Conservation (phyloP, 23 tunicate species). For the Clavelina lepadiformis region DNA sequence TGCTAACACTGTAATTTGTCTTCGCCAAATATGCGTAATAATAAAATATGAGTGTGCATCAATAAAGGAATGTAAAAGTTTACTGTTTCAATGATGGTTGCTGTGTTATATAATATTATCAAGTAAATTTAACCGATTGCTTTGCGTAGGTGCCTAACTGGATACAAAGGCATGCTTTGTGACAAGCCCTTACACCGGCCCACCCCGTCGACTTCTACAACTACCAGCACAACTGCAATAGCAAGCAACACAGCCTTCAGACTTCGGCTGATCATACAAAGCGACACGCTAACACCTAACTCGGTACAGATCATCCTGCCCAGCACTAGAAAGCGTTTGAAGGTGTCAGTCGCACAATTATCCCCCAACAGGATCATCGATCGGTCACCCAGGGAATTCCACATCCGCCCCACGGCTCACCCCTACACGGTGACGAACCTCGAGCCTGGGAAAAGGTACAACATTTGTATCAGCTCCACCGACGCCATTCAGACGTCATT, state of each 20-base stretch:
- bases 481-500: constrained; percentile 1
- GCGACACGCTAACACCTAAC: constrained; percentile 24
- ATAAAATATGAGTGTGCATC: no score
- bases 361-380: neutral
- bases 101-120: no score
- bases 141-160: constrained; percentile 47
- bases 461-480: constrained; percentile 49
- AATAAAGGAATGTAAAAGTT: no score
- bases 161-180: constrained; percentile 51
- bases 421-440: constrained; percentile 35
- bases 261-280: constrained; percentile 22
- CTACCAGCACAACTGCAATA: neutral
- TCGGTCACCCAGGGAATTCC: constrained; percentile 3
- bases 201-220: neutral
- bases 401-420: constrained; percentile 22
- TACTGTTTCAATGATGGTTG: no score
- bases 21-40: no score
- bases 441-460: constrained; percentile 52
- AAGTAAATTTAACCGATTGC: no score
- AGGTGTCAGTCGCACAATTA: constrained; percentile 29
- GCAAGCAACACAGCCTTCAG: neutral
- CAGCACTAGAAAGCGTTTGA: constrained; percentile 16
- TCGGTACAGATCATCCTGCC: constrained; percentile 64
- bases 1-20: no score
- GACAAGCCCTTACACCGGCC: neutral